Percentiles rank a stretch among this genome's conserved stretches.
phyloP scores from a whole-genome alignment of 2,113 vertebrate species.

The Lepisosteus oculatus region DNA sequence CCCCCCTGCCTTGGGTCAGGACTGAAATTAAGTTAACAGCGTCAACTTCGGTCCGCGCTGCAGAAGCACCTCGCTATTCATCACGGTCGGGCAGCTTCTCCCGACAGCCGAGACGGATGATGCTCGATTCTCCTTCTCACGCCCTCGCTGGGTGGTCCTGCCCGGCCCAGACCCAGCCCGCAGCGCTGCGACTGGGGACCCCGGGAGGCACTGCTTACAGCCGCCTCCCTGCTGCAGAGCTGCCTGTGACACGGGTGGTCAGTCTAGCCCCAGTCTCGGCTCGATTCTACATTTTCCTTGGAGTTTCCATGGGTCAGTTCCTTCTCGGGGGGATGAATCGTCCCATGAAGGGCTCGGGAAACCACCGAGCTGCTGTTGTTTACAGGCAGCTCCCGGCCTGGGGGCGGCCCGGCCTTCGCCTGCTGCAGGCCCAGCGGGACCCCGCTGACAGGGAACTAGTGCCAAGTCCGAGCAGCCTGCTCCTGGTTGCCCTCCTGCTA shows the following conservation, averaged over 20 bases:
- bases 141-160: slow-evolving; percentile 16
- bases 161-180: slow-evolving; percentile 5
- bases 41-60: slow-evolving; percentile 6
- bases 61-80: not conserved
- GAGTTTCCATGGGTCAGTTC: not conserved
- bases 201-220: not conserved
- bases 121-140: slow-evolving; percentile 7
- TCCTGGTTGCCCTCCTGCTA: not conserved
- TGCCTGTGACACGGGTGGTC: slow-evolving; percentile 4
- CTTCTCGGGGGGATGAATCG: not conserved
- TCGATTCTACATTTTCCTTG: not conserved
- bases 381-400: no score
- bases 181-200: not conserved
- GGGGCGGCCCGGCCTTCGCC: no score
- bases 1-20: slow-evolving; percentile 16
- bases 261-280: no score
- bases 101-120: slow-evolving; percentile 4
- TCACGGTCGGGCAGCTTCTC: not conserved
- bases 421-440: no score
- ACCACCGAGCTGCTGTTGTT: no score
- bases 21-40: slow-evolving; percentile 25
- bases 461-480: not conserved
- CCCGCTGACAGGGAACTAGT: not conserved
- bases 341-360: no score
- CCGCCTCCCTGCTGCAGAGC: no score